A percentile compares a stretch with the other conserved stretches of the same genome.
Conservation (phyloP, 2,888 invertebrate genomes). For the Tachina grossa region DNA sequence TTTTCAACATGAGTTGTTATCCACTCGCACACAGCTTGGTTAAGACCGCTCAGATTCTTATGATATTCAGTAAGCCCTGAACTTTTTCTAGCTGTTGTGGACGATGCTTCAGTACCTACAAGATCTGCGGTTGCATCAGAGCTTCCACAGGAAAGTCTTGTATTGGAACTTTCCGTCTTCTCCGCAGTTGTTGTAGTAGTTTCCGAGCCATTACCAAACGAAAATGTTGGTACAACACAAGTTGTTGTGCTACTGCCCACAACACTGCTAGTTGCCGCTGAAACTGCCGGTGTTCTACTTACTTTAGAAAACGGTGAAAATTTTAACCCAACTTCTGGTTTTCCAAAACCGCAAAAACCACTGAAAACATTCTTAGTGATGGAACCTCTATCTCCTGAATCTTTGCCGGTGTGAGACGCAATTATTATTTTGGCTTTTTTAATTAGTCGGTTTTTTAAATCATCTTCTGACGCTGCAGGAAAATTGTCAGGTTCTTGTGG, state of each 20-base stretch:
- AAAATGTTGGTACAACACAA: constrained; percentile 57
- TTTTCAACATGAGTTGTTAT: constrained; percentile 92
- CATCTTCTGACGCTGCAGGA: constrained; percentile 85
- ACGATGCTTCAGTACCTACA: background rate
- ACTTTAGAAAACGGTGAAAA: constrained; percentile 79
- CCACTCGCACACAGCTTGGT: constrained; percentile 92
- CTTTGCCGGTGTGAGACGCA: constrained; percentile 81
- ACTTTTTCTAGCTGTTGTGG: background rate
- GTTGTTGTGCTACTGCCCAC: constrained; percentile 44
- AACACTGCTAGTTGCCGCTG: no score
- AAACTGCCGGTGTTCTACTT: constrained; percentile 60
- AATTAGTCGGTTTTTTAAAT: constrained; percentile 89
- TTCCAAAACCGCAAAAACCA: no score
- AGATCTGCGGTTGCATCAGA: background rate
- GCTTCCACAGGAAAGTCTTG: constrained; percentile 53
- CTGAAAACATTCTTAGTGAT: constrained; percentile 85
- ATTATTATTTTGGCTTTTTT: no score
- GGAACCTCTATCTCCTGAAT: constrained; percentile 64
- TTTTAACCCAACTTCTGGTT: constrained; percentile 61
- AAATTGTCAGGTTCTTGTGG: constrained; percentile 90
- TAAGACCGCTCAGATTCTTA: constrained; percentile 89
- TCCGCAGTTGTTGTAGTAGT: constrained; percentile 2
- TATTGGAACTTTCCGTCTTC: constrained; percentile 26
- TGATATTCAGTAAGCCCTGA: constrained; percentile 84
- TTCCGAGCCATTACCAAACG: constrained; percentile 49